Percentiles rank a stretch among this genome's conserved stretches.
Conservation (phyloP, 2,113 vertebrate genomes). For the Electrona antarctica region DNA sequence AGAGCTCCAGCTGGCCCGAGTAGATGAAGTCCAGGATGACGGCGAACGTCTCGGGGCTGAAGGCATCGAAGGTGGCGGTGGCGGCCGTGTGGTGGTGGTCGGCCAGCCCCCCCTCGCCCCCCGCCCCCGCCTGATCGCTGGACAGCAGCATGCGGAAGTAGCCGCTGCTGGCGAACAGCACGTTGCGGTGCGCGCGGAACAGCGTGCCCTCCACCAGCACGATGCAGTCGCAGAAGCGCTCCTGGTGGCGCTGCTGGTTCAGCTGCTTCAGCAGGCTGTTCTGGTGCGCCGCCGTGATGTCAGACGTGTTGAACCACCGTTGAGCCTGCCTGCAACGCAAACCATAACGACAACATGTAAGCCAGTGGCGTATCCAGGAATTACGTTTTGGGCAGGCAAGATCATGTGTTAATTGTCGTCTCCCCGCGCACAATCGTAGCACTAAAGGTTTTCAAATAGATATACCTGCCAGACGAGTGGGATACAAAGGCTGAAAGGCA, state of each 20-base stretch:
- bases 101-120: slow-evolving; percentile 57
- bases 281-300: slow-evolving; percentile 93
- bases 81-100: slow-evolving; percentile 83
- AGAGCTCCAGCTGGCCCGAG: slow-evolving; percentile 92
- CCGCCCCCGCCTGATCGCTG: slow-evolving; percentile 80
- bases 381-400: too few relatives aligned
- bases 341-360: too few relatives aligned
- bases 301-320: slow-evolving; percentile 81
- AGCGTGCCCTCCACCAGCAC: slow-evolving; percentile 93
- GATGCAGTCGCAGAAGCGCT: slow-evolving; percentile 94
- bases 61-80: slow-evolving; percentile 91
- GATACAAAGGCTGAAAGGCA: too few relatives aligned
- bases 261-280: slow-evolving; percentile 91
- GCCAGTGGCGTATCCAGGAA: too few relatives aligned
- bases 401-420: too few relatives aligned
- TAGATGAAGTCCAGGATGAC: slow-evolving; percentile 97
- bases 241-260: slow-evolving; percentile 91
- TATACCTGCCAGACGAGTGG: too few relatives aligned
- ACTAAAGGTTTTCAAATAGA: too few relatives aligned
- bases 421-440: too few relatives aligned
- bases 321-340: slow-evolving; percentile 67
- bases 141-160: slow-evolving; percentile 98
- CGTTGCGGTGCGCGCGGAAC: slow-evolving; percentile 94
- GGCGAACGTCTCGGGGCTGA: slow-evolving; percentile 91
- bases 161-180: slow-evolving; percentile 93